Evolutionary conservation across 2,888 invertebrate species (phyloP).

Genomic region (Lumbricus terrestris): DNA sequence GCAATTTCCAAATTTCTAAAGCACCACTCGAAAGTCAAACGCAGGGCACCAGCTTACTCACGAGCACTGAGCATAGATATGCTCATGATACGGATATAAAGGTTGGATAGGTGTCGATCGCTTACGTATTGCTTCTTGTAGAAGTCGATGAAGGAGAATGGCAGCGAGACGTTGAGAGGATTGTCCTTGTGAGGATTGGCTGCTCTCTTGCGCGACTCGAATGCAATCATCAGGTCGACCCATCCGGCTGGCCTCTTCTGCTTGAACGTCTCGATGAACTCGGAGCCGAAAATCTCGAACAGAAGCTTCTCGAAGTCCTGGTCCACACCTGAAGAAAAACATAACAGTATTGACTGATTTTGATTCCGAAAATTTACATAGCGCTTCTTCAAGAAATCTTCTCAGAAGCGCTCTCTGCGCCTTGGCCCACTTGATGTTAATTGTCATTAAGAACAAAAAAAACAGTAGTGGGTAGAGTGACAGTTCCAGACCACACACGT

Average conservation of each 20-base stretch:
- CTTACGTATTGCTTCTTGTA: conserved; percentile 49
- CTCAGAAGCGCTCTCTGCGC: no score
- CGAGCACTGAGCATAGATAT: no score
- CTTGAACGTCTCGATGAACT: conserved; percentile 62
- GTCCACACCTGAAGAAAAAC: conserved; percentile 60
- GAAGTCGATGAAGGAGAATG: conserved; percentile 65
- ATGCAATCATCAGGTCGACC: conserved; percentile 64
- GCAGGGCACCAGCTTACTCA: no score
- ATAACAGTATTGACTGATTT: not conserved
- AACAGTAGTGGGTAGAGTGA: no score
- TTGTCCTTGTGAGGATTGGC: conserved; percentile 59
- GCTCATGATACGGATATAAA: not conserved
- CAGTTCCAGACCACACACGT: no score
- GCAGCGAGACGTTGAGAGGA: conserved; percentile 44
- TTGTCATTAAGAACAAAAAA: no score
- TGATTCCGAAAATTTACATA: no score
- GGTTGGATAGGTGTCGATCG: not conserved
- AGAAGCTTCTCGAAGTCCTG: conserved; percentile 62
- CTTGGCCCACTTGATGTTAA: no score
- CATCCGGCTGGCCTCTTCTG: conserved; percentile 62
- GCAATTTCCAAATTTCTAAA: no score
- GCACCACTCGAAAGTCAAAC: no score
- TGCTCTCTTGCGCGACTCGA: conserved; percentile 64
- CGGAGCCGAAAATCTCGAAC: conserved; percentile 61
- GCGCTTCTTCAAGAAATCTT: no score